Evolutionary conservation across 2,888 invertebrate species (phyloP), one percentile per base, ranked within the genome.

Genomic region (Orthosia cruda): DNA sequence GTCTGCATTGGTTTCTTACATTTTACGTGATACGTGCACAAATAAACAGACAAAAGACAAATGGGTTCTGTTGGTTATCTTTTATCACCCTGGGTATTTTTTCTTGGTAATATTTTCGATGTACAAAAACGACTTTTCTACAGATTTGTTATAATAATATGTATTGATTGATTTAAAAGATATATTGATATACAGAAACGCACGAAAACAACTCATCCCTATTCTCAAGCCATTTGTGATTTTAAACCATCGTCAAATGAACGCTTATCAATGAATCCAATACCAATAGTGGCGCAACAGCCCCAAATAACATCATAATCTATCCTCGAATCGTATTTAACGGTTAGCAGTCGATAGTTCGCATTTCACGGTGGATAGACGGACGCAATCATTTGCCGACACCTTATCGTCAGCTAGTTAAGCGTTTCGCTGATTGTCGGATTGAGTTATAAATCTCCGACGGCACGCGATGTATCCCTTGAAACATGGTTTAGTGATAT

Each of bases 391-490:
- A 93, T 91, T 94, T 91, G 91, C 89, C 94, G 92, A 93, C 95
- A 95, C 95, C 95, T 95, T 96, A 96, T 96, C 96, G 93, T 93
- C 93, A 92, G 93, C 93, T 95, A 93, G 95, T 96, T 96, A 95
- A 96, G 94, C 94, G 96, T 95, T 96, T 94, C 93, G 88, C 93
- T 96, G 96, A 96, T 96, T 96, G 95, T 91, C 93, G 92, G 93
- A 96, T 95, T 95, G 96, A 95, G 96, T 94, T 94, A 94, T 96
- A 96, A 96, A 96, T 96, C 95, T 95, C 86, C 74, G 77, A 87
- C 89, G 91, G 94, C 96, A 96, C 96, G 96, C 96, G 96, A 96
- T 94, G 92, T 83, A 90, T 92, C 89, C 92, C 90, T 91, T 87
- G 84, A 87, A 89, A 88, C 89, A 81, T 86, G 82, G 81, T 87